Evolutionary conservation across 37 sponge, comb jelly and placozoan species (phyloP), one percentile per base, ranked within the genome.

Genomic region (Axinella damicornis): DNA sequence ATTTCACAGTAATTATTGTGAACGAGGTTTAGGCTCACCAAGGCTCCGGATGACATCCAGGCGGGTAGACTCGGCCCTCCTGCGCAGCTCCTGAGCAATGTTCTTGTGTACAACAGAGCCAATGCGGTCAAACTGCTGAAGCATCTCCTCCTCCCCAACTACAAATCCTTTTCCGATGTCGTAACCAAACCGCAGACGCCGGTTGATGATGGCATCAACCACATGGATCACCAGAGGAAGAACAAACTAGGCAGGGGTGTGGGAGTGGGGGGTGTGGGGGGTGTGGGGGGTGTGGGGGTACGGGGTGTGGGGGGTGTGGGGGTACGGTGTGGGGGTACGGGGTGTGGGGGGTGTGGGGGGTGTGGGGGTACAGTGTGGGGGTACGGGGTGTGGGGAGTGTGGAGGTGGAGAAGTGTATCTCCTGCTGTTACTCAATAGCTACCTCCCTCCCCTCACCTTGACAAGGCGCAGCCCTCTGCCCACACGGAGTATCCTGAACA

Each of bases 151-250:
- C 40, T 92, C 87, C 0, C 88, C 98, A 0, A 90, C 73, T 30
- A 97, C 87, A 66, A 91, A 97, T 1, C 91, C 98, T 53, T 87
- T 89, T 15, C 98, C 98, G 41, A 97, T 85, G 73, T 92, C 95
- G 63, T 97, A 97, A 78, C 98, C 98, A 61, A 92, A 73, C 37
- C 80, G 69, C 14, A 97, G 85, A 11, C 65, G 61, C 2, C 83
- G 68, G 74, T 94, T 83, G 33, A 92, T 82, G 32, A 89, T 71
- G 71, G 82, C 54, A 35, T 87, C 91, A 24, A 97, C 73, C 60
- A 92, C 0, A 17, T 33, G 41, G 16, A 92, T 77, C 22, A 92
- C 27, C 53, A 89, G 66, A 2, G 87, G 90, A 31, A 92, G 62
- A 56, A 90, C 18, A 52, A 87, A 30, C 90, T 97, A 67, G 24